Base-by-base conservation (phyloP, 2,797 vertebrate species). In the Mus caroli region DNA sequence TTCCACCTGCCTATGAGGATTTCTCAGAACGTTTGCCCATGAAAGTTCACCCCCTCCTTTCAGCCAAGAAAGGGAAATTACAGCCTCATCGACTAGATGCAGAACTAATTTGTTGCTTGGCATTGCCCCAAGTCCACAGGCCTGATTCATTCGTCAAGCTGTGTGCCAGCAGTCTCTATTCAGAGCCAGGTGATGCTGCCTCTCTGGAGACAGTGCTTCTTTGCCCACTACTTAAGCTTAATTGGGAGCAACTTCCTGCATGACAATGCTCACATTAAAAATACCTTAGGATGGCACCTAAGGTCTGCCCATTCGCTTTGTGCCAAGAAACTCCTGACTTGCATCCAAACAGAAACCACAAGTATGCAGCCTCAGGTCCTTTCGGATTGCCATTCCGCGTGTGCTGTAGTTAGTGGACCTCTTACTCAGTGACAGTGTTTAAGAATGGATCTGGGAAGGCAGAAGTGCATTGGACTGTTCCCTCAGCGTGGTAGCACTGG, bases 81-180 rank as follows among this genome's bases (percentile, higher is more conserved):
- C 91, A 97, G 79, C 94, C 97, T 95, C 86, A 82, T 96, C 94
- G 94, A 90, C 95, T 92, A 87, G 91, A 93, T 92, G 97, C 92
- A 96, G 96, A 97, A 97, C 95, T 97, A 96, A 97, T 98, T 96
- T 97, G 96, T 92, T 94, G 52, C 84, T 97, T 97, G 97, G 97
- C 97, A 86, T 40, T 3, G 7, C 78, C 94, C 95, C 96, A 97
- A 90, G 71, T 92, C 84, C 79, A 91, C 40, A 92, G 71, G 71
- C 88, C 67, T 26, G 0, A 86, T 86, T 94, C 96, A 86, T 90
- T 94, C 93, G 24, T 91, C 92, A 88, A 94, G 90, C 80, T 20
- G 40, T 6, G 0, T 26, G 78, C 96, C 96, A 95, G 64, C 93
- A 91, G 92, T 77, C 73, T 90, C 93, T 91, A 71, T 86, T 89